Evolutionary conservation across 2,888 invertebrate species (phyloP).

Genomic region (Dorcus parallelipipedus): DNA sequence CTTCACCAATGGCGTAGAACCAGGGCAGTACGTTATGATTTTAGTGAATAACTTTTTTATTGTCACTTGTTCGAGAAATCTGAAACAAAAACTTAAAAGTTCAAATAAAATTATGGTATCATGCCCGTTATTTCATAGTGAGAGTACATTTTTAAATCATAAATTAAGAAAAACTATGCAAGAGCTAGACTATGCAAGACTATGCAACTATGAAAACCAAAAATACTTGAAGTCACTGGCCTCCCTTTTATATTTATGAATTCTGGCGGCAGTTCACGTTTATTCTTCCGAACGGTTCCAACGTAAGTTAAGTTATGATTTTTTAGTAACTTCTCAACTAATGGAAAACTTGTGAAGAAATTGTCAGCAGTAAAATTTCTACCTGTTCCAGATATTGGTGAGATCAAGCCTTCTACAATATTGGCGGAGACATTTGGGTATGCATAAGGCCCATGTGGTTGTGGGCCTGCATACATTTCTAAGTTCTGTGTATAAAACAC

Average conservation of each 20-base stretch:
- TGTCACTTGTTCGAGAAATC: too few relatives aligned
- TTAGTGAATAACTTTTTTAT: too few relatives aligned
- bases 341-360: constrained; percentile 11
- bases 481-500: neutral
- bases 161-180: too few relatives aligned
- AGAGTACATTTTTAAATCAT: too few relatives aligned
- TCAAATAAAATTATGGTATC: too few relatives aligned
- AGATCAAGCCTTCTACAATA: constrained; percentile 10
- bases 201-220: too few relatives aligned
- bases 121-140: too few relatives aligned
- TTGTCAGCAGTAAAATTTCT: constrained; percentile 11
- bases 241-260: constrained; percentile 17
- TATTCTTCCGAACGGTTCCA: constrained; percentile 25
- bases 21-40: too few relatives aligned
- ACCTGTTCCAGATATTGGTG: constrained; percentile 11
- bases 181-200: too few relatives aligned
- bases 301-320: constrained; percentile 20
- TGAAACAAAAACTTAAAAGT: too few relatives aligned
- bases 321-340: constrained; percentile 13
- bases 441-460: constrained; percentile 1
- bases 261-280: constrained; percentile 22
- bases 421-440: constrained; percentile 7
- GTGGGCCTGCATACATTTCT: constrained; percentile 1
- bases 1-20: too few relatives aligned
- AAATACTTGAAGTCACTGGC: constrained; percentile 15